These are phyloP conservation scores for Hippasteria phrygiana DNA, from an alignment of 53 echinoderm and acorn worm genomes.

Conservation along the genomic window DNA sequence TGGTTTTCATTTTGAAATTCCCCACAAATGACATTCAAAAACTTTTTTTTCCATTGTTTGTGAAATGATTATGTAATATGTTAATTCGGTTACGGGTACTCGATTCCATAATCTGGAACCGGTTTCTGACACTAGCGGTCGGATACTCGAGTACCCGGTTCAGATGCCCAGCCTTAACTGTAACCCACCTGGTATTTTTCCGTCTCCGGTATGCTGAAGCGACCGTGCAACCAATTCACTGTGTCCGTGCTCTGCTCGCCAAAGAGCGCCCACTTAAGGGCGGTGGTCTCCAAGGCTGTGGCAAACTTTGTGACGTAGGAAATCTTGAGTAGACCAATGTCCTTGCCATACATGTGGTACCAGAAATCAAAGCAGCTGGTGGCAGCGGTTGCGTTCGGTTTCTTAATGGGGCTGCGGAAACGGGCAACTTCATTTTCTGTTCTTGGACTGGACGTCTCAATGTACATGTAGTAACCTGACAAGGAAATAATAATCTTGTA, in stretches of 20 bases:
- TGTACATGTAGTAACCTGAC: slow-evolving; percentile 81
- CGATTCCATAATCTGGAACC: too few species aligned
- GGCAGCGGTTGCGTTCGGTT: slow-evolving; percentile 41
- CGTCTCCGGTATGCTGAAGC: slow-evolving; percentile 32
- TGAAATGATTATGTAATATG: too few species aligned
- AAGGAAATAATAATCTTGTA: neutral
- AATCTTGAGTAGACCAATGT: slow-evolving; percentile 68
- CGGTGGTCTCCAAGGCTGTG: neutral
- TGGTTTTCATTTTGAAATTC: too few species aligned
- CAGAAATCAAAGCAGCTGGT: slow-evolving; percentile 79
- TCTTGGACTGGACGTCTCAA: slow-evolving; percentile 73
- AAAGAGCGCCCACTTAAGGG: slow-evolving; percentile 19
- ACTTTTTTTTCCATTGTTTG: too few species aligned
- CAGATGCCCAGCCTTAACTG: too few species aligned
- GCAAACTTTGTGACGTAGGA: slow-evolving; percentile 53
- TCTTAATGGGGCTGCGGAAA: slow-evolving; percentile 40
- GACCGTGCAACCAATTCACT: slow-evolving; percentile 45
- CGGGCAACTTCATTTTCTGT: slow-evolving; percentile 57
- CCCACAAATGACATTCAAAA: too few species aligned
- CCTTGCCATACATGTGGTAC: slow-evolving; percentile 81
- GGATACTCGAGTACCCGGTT: too few species aligned
- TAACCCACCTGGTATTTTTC: slow-evolving; percentile 39
- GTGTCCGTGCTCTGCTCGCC: slow-evolving; percentile 50
- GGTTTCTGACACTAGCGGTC: too few species aligned
- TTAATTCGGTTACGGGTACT: too few species aligned